Evolutionary conservation across 2,888 invertebrate species (phyloP), one percentile per base, ranked within the genome.

Genomic region (Aplocera efformata): DNA sequence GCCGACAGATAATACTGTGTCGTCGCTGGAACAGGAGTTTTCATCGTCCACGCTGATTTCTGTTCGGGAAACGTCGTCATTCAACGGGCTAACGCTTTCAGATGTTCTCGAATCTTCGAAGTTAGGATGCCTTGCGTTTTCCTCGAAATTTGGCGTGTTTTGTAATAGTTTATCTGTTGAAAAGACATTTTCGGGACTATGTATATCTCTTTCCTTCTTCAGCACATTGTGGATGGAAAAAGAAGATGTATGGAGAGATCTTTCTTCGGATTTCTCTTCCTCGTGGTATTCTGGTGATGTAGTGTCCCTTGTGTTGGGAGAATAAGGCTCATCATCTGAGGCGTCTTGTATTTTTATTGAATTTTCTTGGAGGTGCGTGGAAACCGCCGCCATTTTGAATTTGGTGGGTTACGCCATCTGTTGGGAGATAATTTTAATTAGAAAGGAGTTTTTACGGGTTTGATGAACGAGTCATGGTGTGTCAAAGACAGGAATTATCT

Each of bases 1-100:
- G 4, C 95, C 94, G 50, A 95, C 95, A 56, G 94, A 95, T 21
- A 95, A 68, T 2, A 94, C 95, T 27, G 95, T 95, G 63, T 94
- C 94, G 60, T 94, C 94, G 58, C 93, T 93, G 56, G 92, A 92
- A 52, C 92, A 92, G 44, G 93, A 93, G 48, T 90, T 90, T 9
- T 91, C 90, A 53, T 90, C 89, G 42, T 85, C 88, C 7, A 90
- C 79, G 44, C 88, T 86, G 21, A 86, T 84, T 49, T 85, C 85
- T 7, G 80, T 75, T 58, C 85, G 72, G 7, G 71, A 77, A 13
- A 74, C 77, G 5, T 79, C 79, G 10, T 83, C 81, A 7, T 81
- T 81, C 2, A 81, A 63, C 1, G 79, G 79, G 46, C 79, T 79
- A 6, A 74, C 60, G 45, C 78, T 78, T 44, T 72, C 79, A 1